These are phyloP conservation scores for Clitarchus hookeri DNA, from an alignment of 2,888 invertebrate species.

Conservation along the genomic window DNA sequence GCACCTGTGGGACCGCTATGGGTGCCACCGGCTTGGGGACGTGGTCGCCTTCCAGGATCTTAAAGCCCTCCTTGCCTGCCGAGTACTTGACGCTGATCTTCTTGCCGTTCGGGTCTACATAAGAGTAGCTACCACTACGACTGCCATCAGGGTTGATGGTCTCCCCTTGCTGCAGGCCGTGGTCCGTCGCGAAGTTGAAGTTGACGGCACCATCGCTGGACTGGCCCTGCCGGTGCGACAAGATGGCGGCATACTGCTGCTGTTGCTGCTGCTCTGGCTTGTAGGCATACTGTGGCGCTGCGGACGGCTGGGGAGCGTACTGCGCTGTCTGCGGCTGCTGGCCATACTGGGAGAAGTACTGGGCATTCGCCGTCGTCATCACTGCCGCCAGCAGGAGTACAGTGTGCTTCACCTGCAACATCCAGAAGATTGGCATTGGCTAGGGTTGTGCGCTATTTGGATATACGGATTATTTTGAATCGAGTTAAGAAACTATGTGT, in stretches of 20 bases:
- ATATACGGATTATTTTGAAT: too few relatives aligned
- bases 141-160: constrained; percentile 70
- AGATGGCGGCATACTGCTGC: constrained; percentile 58
- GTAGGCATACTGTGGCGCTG: background rate
- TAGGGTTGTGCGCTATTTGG: too few relatives aligned
- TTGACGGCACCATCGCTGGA: constrained; percentile 70
- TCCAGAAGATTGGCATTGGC: too few relatives aligned
- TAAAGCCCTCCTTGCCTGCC: constrained; percentile 57
- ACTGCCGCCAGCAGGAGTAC: background rate
- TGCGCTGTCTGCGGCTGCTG: background rate
- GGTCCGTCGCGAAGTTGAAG: constrained; percentile 70
- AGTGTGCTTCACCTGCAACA: background rate
- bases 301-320: background rate
- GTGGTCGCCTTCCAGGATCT: constrained; percentile 57
- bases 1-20: constrained; percentile 25
- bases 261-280: constrained; percentile 40
- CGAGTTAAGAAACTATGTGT: too few relatives aligned
- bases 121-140: constrained; percentile 66
- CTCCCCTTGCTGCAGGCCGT: constrained; percentile 70
- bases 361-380: background rate
- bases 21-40: constrained; percentile 51
- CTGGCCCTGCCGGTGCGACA: constrained; percentile 67
- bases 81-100: constrained; percentile 66
- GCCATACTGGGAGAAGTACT: background rate
- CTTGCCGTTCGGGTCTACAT: constrained; percentile 68